phyloP scores from a whole-genome alignment of 2,888 invertebrate species.

The Stramonita haemastoma region DNA sequence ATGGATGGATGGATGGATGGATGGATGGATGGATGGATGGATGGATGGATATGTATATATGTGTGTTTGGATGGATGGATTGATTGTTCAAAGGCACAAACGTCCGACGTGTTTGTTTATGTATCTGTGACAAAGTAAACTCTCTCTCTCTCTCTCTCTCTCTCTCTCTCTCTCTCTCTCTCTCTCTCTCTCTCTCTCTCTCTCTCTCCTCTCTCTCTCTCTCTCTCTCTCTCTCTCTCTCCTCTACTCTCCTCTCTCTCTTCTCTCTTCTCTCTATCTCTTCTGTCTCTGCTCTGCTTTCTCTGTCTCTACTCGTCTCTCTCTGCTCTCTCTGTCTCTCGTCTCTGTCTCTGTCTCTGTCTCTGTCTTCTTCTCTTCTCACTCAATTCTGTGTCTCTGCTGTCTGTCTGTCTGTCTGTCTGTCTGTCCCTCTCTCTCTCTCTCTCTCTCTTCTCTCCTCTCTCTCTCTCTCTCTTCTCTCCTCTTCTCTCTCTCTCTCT shows the following conservation, averaged over 20 bases:
- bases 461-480: background rate
- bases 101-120: no score
- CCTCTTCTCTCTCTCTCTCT: background rate
- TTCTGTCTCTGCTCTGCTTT: background rate
- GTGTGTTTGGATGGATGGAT: no score
- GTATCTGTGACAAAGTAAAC: background rate
- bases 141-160: background rate
- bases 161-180: no score
- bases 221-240: no score
- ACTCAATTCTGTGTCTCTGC: background rate
- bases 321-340: background rate
- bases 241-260: no score
- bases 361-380: background rate
- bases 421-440: background rate
- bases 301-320: constrained; percentile 4
- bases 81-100: no score
- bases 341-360: background rate
- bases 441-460: background rate
- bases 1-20: no score
- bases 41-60: no score
- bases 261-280: background rate
- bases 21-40: no score
- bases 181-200: no score
- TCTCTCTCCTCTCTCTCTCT: no score
- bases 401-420: background rate